phyloP scores from a whole-genome alignment of 2,888 invertebrate genomes.

The Meloe dianella region DNA sequence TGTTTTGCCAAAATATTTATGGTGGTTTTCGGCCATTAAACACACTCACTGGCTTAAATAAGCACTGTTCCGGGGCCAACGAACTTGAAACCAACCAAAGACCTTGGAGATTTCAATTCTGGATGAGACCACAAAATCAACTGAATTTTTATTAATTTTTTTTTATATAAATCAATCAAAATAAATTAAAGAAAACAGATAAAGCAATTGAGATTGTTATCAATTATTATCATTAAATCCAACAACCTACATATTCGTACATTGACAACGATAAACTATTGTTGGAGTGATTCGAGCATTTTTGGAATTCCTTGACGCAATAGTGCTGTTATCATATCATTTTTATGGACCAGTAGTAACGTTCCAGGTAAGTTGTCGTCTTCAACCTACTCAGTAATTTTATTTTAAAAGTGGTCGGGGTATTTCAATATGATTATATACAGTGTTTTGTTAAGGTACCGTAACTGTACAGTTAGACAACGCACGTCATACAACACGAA shows the following conservation, averaged over 20 bases:
- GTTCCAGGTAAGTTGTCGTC: conserved; percentile 30
- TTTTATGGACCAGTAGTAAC: conserved; percentile 22
- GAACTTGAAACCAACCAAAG: conserved; percentile 13
- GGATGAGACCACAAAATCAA: conserved; percentile 14
- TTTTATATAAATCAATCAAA: conserved; percentile 6
- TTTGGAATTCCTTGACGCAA: not conserved
- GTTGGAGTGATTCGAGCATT: not conserved
- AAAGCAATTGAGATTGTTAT: not conserved
- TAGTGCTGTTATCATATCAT: not conserved
- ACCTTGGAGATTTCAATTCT: conserved; percentile 18
- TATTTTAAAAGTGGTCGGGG: conserved; percentile 29
- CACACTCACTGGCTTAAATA: not conserved
- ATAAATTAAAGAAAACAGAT: not conserved
- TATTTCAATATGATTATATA: conserved; percentile 33
- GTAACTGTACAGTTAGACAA: conserved; percentile 35
- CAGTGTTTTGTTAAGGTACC: conserved; percentile 40
- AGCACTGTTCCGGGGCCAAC: conserved; percentile 6
- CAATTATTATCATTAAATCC: not conserved
- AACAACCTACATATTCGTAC: not conserved
- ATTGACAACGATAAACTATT: not conserved
- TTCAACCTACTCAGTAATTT: conserved; percentile 28
- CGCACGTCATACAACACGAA: conserved; percentile 23
- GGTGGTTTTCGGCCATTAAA: not conserved
- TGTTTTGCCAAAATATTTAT: not conserved
- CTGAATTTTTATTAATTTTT: not conserved